Conservation (phyloP, 2,888 invertebrate species). For the Trypoxylon attenuatum region DNA sequence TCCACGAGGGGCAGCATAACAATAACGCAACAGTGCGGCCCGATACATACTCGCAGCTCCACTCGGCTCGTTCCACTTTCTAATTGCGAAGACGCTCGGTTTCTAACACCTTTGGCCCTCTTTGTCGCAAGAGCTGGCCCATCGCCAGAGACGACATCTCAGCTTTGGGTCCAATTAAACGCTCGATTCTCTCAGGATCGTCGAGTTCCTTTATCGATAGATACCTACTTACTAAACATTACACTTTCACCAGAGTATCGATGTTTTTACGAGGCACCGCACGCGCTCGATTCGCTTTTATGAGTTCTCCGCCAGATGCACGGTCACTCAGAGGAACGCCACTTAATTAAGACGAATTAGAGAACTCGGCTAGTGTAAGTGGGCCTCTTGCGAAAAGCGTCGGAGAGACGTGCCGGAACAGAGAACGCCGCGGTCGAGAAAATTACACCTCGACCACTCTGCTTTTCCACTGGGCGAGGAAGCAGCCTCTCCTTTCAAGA, state of each 20-base stretch:
- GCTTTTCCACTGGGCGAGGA: too few relatives aligned
- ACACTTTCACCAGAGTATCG: neutral
- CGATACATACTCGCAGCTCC: neutral
- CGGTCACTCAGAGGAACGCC: neutral
- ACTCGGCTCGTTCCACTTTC: slow-evolving; percentile 38
- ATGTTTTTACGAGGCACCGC: neutral
- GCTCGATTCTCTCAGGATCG: too few relatives aligned
- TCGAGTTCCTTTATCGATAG: too few relatives aligned
- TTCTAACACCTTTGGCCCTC: slow-evolving; percentile 43
- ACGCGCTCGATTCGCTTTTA: slow-evolving; percentile 12
- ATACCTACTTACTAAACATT: slow-evolving; percentile 3
- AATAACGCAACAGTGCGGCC: too few relatives aligned
- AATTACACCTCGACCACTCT: too few relatives aligned
- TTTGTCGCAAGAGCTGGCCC: slow-evolving; percentile 43
- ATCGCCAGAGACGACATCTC: slow-evolving; percentile 37
- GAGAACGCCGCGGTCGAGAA: neutral
- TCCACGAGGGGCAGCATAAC: too few relatives aligned
- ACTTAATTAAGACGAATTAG: slow-evolving; percentile 9
- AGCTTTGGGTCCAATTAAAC: too few relatives aligned
- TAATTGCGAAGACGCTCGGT: slow-evolving; percentile 40
- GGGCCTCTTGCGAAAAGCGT: neutral
- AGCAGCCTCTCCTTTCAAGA: too few relatives aligned
- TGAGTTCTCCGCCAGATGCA: neutral
- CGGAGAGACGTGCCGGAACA: neutral
- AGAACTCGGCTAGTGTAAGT: neutral